Conservation (phyloP, 2,113 vertebrate genomes). For the Prietella phreatophila region DNA sequence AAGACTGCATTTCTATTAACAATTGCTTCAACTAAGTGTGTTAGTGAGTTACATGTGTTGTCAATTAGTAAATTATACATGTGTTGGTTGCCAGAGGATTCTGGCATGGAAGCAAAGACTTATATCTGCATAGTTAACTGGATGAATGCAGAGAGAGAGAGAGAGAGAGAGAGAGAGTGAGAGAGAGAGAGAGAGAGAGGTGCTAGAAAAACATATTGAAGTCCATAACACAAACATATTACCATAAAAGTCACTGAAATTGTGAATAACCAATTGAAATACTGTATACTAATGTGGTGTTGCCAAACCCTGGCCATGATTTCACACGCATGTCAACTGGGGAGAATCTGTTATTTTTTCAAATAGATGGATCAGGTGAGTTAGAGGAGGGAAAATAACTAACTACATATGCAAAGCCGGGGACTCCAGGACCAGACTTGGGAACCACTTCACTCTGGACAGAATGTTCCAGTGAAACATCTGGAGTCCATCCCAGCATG, state of each 20-base stretch:
- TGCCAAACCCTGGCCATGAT: background rate
- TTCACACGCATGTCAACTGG: background rate
- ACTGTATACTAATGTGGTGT: background rate
- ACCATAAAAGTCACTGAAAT: background rate
- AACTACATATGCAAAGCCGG: background rate
- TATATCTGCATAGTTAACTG: too few relatives aligned
- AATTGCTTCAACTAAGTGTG: too few relatives aligned
- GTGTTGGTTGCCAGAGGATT: too few relatives aligned
- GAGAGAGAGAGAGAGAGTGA: background rate
- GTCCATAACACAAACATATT: background rate
- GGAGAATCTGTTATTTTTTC: background rate
- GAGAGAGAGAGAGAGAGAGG: background rate
- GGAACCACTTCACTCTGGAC: background rate
- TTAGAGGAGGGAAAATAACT: background rate
- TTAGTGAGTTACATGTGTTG: too few relatives aligned
- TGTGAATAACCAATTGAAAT: background rate
- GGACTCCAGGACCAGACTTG: background rate
- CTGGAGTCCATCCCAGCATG: slow-evolving; percentile 45
- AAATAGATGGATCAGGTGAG: background rate
- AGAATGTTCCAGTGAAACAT: slow-evolving; percentile 45
- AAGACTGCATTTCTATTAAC: too few relatives aligned
- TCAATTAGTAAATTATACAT: too few relatives aligned
- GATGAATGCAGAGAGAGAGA: too few relatives aligned
- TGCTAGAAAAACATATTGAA: background rate
- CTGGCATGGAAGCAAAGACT: too few relatives aligned